Evolutionary conservation across 1,140 invertebrate genomes (phyloP), one percentile per base, ranked within the genome.

Genomic region (Contarinia nasturtii): DNA sequence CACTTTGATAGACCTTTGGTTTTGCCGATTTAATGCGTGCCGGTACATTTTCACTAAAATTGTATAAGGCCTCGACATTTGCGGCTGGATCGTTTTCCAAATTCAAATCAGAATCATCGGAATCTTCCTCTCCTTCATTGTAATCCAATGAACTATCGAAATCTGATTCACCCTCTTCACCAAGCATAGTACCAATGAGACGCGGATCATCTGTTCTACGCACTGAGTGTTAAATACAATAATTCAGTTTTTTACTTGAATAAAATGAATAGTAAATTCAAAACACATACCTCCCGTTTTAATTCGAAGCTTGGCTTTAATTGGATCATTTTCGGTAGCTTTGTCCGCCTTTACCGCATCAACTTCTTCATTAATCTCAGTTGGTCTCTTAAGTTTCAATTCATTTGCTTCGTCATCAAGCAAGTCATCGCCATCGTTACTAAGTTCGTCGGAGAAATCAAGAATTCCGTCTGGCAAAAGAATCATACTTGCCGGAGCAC

Each of bases 61-160:
- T 63, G 15, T 58, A 58, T 48, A 63, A 60, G 2, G 63, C 59
- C 46, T 63, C 59, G 11, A 63, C 61, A 14, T 61, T 60, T 10
- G 60, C 61, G 41, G 59, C 59, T 12, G 62, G 51, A 48, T 60
- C 60, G 49, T 60, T 59, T 61, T 15, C 5, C 37, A 22, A 17
- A 37, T 44, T 18, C 10, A 56, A 59, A n/a, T 52, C 59, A 45
- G 61, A 54, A 46, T 63, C 58, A 33, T 63, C 40, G 11, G 63
- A 60, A 41, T 60, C 61, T 18, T 63, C 60, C 1, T 57, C 59
- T 7, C 40, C 40, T n/a, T 18, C 46, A 45, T 60, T 53, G 11
- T n/a, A 43, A 8, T 50, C 53, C 40, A 55, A 49, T 7, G 47
- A 60, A 34, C 61, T 63, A 49, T 63, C 61, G 14, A 58, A 42